A percentile compares a stretch with the other conserved stretches of the same genome.
Evolutionary conservation across 2,888 invertebrate genomes (phyloP).

Genomic region (Ferrisia virgata): DNA sequence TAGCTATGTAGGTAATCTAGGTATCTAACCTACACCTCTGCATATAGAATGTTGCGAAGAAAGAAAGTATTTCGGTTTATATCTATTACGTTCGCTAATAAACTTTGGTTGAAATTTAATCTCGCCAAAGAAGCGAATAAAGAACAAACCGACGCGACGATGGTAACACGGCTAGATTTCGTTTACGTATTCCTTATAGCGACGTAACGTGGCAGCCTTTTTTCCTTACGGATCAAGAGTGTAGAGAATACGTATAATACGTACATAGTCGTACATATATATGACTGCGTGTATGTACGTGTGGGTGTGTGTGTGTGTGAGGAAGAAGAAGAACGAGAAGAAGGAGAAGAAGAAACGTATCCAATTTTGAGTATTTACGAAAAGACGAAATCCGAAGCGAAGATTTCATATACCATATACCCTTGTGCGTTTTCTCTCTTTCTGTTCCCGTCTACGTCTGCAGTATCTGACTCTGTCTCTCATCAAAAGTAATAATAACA

Average conservation of each 20-base stretch:
- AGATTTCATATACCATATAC: background rate
- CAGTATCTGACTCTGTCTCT: background rate
- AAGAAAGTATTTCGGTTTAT: background rate
- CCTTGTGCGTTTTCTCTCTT: background rate
- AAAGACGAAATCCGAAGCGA: background rate
- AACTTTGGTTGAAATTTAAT: constrained; percentile 21
- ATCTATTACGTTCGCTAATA: constrained; percentile 24
- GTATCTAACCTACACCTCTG: background rate
- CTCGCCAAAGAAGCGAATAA: constrained; percentile 23
- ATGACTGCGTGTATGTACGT: no score
- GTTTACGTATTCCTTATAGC: no score
- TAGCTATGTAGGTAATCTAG: no score
- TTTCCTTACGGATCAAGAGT: no score
- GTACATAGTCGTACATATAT: no score
- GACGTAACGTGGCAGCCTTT: no score
- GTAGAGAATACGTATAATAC: no score
- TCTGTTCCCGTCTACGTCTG: no score
- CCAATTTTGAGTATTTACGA: background rate
- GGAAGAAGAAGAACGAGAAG: background rate
- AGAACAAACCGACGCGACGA: background rate
- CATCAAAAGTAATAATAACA: constrained; percentile 23
- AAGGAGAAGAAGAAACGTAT: background rate
- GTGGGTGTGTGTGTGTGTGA: no score
- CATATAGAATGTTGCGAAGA: no score
- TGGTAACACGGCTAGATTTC: no score